These are phyloP conservation scores for Tenebrio molitor DNA, from an alignment of 1,140 invertebrate species.

Conservation along the genomic window DNA sequence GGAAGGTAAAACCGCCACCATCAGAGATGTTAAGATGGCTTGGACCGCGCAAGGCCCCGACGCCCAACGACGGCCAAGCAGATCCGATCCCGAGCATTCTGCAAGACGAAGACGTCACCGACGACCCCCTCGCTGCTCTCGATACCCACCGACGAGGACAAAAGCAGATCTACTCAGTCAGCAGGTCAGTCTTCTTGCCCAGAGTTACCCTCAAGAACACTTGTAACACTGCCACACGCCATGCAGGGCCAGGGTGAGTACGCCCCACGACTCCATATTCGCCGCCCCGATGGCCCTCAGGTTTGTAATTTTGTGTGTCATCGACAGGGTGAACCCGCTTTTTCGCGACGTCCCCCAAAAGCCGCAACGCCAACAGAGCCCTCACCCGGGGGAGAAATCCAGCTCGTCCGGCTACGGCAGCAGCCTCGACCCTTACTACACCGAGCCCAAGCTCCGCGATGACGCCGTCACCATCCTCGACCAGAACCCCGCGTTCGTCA, in stretches of 20 bases:
- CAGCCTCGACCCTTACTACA: slow-evolving; percentile 57
- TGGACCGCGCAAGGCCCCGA: slow-evolving; percentile 44
- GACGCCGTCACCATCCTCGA: slow-evolving; percentile 58
- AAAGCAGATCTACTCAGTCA: slow-evolving; percentile 55
- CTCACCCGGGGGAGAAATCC: slow-evolving; percentile 55
- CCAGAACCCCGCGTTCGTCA: slow-evolving; percentile 63
- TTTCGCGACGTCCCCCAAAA: slow-evolving; percentile 49
- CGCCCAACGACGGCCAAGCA: slow-evolving; percentile 31
- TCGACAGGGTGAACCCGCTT: slow-evolving; percentile 56
- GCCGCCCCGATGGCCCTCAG: too few relatives aligned
- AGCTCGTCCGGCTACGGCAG: slow-evolving; percentile 63
- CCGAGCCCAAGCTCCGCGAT: slow-evolving; percentile 56
- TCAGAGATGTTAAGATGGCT: slow-evolving; percentile 52
- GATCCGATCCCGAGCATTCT: slow-evolving; percentile 33
- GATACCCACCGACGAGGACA: slow-evolving; percentile 13
- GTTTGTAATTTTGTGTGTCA: too few relatives aligned
- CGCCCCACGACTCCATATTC: too few relatives aligned
- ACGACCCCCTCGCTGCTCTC: slow-evolving; percentile 46
- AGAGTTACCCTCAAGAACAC: slow-evolving; percentile 48
- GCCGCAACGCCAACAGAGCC: slow-evolving; percentile 31
- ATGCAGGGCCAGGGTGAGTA: slow-evolving; percentile 44
- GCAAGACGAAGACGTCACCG: slow-evolving; percentile 45
- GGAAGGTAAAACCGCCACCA: slow-evolving; percentile 24
- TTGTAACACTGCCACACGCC: slow-evolving; percentile 14
- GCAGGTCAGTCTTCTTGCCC: slow-evolving; percentile 55